Conservation (phyloP, 2,113 vertebrate species). For the Notarius lentiginosus region DNA sequence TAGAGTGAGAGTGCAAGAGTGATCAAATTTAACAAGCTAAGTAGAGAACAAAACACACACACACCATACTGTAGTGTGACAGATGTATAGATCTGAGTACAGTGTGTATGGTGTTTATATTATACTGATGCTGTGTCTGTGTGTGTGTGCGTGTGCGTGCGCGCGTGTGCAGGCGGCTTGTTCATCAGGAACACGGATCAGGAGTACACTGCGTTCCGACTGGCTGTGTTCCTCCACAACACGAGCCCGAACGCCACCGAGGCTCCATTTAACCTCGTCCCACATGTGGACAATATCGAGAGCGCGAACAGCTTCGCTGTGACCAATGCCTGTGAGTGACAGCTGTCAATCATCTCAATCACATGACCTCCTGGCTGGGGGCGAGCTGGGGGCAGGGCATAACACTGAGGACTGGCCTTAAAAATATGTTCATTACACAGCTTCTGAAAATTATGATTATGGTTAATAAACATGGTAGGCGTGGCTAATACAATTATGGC, state of each 20-base stretch:
- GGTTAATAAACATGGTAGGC: neutral
- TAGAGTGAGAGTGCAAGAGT: neutral
- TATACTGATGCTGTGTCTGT: slow-evolving; percentile 43
- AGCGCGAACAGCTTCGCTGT: slow-evolving; percentile 99
- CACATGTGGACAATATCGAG: slow-evolving; percentile 99
- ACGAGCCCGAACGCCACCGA: slow-evolving; percentile 98
- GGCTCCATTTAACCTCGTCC: slow-evolving; percentile 98
- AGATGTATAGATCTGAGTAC: neutral
- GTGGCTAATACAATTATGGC: no score
- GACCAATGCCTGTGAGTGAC: slow-evolving; percentile 98
- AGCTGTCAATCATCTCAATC: slow-evolving; percentile 23
- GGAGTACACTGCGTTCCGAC: slow-evolving; percentile 97
- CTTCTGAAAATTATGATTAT: neutral
- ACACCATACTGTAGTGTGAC: neutral
- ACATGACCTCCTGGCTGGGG: neutral
- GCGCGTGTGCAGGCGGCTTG: slow-evolving; percentile 83
- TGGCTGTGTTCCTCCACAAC: slow-evolving; percentile 99
- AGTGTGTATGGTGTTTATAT: neutral
- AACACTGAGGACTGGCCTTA: neutral
- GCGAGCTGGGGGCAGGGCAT: neutral
- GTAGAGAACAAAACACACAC: slow-evolving; percentile 54
- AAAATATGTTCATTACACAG: neutral
- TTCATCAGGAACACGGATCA: slow-evolving; percentile 99
- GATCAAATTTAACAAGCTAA: slow-evolving; percentile 75
- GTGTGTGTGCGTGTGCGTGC: slow-evolving; percentile 42